Base-by-base conservation (phyloP, 2,888 invertebrate genomes). In the Nasonia oneida region DNA sequence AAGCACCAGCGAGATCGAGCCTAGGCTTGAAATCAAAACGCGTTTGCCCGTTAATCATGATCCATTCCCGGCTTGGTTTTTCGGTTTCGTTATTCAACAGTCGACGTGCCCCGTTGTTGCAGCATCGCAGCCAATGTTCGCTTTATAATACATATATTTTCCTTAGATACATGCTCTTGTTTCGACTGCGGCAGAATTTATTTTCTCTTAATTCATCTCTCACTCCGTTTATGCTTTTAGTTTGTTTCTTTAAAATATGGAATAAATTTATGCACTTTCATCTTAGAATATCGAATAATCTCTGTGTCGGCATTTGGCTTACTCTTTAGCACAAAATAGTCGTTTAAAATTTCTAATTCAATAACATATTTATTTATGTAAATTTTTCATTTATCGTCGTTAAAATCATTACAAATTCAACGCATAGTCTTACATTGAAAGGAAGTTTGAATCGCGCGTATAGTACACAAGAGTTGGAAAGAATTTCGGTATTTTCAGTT, bases 1-100 rank as follows among this genome's bases (percentile, higher is more conserved):
- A 87, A 87, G 81, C 83, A 85, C 70, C 85, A 67, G 78, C 87
- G 85, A 87, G 83, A 78, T 78, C 81, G 87, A 85, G 85, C 70
- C 82, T 70, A 33, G 18, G 70, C 50, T 23, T 67, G 50, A 85
- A 82, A 85, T 85, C 70, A 67, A 79, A 81, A 75, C 67, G 29
- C 70, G 14, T 78, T 47, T 57, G 33, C 57, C 57, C 18, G 64
- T 53, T 57, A 23, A 47, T 15, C 29, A 12, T 76, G n/a, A 37
- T 39, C 23, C 37, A 18, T 70, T 64, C 64, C 23, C 64, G 29
- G n/a, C 47, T 18, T 74, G 3, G 37, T 70, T 15, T 42, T 77
- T 61, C 57, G 39, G 61, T 42, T 23, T 23, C 8, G 23, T 6
- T 67, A 15, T 77, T 77, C 29, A 33, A 67, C 64, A 77, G 14